phyloP scores from a whole-genome alignment of 1,140 invertebrate genomes.

The Drosophila sucinea region DNA sequence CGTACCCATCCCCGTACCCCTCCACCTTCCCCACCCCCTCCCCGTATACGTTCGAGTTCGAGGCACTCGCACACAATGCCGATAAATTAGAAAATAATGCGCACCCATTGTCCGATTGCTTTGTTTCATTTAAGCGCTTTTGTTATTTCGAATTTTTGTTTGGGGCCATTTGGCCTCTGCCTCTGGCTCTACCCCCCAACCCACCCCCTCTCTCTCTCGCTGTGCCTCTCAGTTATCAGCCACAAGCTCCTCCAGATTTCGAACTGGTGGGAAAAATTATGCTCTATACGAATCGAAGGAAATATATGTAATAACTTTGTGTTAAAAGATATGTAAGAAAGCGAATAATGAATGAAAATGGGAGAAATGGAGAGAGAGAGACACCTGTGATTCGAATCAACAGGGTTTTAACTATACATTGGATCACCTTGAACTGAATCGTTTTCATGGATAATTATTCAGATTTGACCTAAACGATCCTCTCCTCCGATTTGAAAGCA shows the following conservation, averaged over 20 bases:
- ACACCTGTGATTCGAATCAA: too few relatives aligned
- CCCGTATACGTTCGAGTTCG: conserved; percentile 29
- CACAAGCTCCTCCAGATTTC: conserved; percentile 4
- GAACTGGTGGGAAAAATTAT: conserved; percentile 38
- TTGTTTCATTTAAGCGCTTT: conserved; percentile 82
- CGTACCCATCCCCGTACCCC: too few relatives aligned
- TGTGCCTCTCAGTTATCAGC: not conserved
- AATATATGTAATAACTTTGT: conserved; percentile 12
- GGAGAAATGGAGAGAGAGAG: not conserved
- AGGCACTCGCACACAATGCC: conserved; percentile 66
- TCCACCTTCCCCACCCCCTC: not conserved
- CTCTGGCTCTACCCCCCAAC: conserved; percentile 5
- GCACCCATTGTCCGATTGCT: conserved; percentile 75
- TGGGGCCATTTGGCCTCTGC: conserved; percentile 29
- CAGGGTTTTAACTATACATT: too few relatives aligned
- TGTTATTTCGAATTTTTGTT: conserved; percentile 65
- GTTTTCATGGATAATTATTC: not conserved
- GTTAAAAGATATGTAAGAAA: conserved; percentile 1
- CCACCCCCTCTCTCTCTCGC: not conserved
- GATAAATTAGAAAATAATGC: conserved; percentile 82
- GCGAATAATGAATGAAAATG: not conserved
- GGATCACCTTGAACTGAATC: too few relatives aligned
- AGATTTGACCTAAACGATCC: too few relatives aligned
- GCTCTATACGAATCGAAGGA: conserved; percentile 18
- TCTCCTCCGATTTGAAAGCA: too few relatives aligned